Evolutionary conservation across 1,140 invertebrate species (phyloP).

Genomic region (Brachionus manjavacas): DNA sequence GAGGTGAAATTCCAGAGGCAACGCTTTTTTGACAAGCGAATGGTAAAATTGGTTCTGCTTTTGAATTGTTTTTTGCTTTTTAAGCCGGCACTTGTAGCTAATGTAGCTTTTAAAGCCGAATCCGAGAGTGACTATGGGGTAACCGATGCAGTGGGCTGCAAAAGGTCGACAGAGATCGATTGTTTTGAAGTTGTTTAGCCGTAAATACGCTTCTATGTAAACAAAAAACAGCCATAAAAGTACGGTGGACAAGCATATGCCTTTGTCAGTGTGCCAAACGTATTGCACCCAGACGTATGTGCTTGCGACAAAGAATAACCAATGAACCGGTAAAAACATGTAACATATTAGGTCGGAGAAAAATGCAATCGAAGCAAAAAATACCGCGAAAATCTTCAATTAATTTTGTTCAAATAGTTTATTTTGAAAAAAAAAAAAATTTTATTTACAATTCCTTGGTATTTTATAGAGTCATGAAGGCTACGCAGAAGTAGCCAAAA

Average conservation of each 20-base stretch:
- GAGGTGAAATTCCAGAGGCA: constrained; percentile 62
- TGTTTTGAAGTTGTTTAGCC: constrained; percentile 77
- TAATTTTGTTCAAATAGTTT: neutral
- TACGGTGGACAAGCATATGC: constrained; percentile 86
- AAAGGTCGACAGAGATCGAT: constrained; percentile 92
- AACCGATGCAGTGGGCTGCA: constrained; percentile 96
- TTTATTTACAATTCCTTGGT: constrained; percentile 88
- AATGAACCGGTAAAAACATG: constrained; percentile 96
- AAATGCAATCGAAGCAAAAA: constrained; percentile 94
- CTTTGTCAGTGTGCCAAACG: constrained; percentile 92
- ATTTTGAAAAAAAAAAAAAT: neutral
- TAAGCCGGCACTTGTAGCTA: constrained; percentile 79
- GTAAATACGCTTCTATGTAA: constrained; percentile 84
- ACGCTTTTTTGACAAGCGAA: constrained; percentile 80
- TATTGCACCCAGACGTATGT: constrained; percentile 99
- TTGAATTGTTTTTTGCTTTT: constrained; percentile 83
- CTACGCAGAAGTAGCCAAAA: constrained; percentile 93
- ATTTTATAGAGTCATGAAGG: constrained; percentile 95
- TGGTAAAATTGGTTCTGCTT: constrained; percentile 93
- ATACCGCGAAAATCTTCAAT: constrained; percentile 86
- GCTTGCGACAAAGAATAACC: constrained; percentile 93
- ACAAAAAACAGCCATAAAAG: constrained; percentile 89
- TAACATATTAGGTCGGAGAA: constrained; percentile 98
- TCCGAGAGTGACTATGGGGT: constrained; percentile 91
- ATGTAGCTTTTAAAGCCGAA: constrained; percentile 94